A percentile compares a stretch with the other conserved stretches of the same genome.
phyloP scores from a whole-genome alignment of 2,888 invertebrate genomes.

The Temnothorax rugatulus region DNA sequence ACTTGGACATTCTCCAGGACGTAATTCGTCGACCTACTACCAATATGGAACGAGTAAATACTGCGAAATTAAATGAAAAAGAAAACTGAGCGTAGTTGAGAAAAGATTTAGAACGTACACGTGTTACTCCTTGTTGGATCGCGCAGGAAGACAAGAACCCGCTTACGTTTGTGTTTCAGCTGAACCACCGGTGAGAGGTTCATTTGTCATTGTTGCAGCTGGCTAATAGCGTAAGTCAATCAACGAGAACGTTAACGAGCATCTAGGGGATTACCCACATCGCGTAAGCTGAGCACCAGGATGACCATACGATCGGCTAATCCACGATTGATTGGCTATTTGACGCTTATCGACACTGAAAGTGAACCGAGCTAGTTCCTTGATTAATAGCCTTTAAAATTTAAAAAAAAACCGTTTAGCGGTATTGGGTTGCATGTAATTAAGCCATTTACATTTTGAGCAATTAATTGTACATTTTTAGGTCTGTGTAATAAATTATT shows the following conservation, averaged over 20 bases:
- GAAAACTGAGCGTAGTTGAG: background rate
- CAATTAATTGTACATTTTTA: background rate
- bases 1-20: conserved; percentile 29
- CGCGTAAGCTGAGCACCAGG: conserved; percentile 49
- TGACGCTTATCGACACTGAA: conserved; percentile 40
- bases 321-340: conserved; percentile 62
- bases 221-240: conserved; percentile 59
- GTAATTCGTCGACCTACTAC: conserved; percentile 41
- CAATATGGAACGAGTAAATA: background rate
- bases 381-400: conserved; percentile 1
- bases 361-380: conserved; percentile 25
- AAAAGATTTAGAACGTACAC: conserved; percentile 16
- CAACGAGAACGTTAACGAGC: conserved; percentile 59
- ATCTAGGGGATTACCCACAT: conserved; percentile 52
- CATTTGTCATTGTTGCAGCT: conserved; percentile 47
- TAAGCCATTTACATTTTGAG: background rate
- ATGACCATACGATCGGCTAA: conserved; percentile 60
- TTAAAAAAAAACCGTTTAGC: background rate
- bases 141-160: background rate
- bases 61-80: conserved; percentile 15
- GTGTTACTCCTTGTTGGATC: background rate
- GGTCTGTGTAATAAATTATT: background rate
- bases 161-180: conserved; percentile 21
- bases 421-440: background rate
- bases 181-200: background rate